phyloP scores from a whole-genome alignment of 1,140 invertebrate species.

The Parasteatoda tepidariorum region DNA sequence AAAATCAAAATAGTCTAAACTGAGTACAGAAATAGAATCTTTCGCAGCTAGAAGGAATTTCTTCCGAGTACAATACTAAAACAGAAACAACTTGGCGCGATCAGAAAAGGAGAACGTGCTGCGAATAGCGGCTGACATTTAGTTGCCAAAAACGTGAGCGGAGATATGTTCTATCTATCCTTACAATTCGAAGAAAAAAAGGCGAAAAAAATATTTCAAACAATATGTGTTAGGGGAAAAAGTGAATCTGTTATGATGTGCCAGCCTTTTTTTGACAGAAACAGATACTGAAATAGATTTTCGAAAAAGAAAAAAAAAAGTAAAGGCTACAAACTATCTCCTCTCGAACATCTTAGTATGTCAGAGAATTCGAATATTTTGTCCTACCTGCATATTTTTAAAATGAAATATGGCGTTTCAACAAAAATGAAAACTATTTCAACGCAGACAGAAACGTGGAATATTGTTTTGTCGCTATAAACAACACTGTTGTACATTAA shows the following conservation, averaged over 20 bases:
- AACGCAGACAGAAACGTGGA: too few relatives aligned
- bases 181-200: background rate
- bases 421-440: too few relatives aligned
- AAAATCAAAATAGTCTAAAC: too few relatives aligned
- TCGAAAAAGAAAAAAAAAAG: too few relatives aligned
- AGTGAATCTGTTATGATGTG: background rate
- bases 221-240: background rate
- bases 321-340: too few relatives aligned
- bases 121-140: conserved; percentile 5
- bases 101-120: conserved; percentile 27
- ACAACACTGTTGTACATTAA: too few relatives aligned
- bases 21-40: conserved; percentile 49
- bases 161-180: background rate
- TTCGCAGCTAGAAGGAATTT: conserved; percentile 16
- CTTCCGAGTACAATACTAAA: conserved; percentile 19
- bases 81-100: conserved; percentile 38
- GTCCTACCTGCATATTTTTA: too few relatives aligned
- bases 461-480: too few relatives aligned
- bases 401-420: too few relatives aligned
- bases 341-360: too few relatives aligned
- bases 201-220: background rate
- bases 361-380: too few relatives aligned
- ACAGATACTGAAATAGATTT: too few relatives aligned
- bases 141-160: background rate
- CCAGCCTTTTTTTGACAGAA: background rate